phyloP scores from a whole-genome alignment of 2,113 vertebrate species.

The Hyperopisus bebe region DNA sequence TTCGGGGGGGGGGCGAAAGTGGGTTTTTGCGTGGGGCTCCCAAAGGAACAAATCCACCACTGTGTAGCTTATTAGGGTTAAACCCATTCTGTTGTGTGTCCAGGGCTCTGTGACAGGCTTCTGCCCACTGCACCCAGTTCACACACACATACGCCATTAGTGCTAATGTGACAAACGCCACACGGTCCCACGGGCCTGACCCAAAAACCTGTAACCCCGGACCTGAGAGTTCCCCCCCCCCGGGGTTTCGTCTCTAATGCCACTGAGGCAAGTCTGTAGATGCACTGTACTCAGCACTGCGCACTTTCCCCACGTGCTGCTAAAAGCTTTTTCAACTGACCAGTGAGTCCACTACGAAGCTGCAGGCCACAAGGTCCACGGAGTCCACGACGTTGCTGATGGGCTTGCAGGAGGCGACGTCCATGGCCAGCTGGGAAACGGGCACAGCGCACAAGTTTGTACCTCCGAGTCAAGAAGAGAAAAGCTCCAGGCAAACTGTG shows the following conservation, averaged over 20 bases:
- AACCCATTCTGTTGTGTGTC: neutral
- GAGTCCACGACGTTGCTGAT: conserved; percentile 84
- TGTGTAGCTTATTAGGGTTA: neutral
- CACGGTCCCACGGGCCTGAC: neutral
- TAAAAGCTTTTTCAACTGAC: conserved; percentile 55
- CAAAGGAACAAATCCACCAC: neutral
- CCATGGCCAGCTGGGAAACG: conserved; percentile 64
- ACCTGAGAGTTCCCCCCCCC: neutral
- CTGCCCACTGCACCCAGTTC: neutral
- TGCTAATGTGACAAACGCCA: neutral
- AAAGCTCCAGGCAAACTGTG: neutral
- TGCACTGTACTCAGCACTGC: neutral
- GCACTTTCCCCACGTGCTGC: neutral
- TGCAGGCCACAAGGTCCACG: conserved; percentile 74
- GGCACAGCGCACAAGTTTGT: neutral
- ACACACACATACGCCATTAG: neutral
- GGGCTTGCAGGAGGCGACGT: conserved; percentile 84
- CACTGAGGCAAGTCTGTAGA: neutral
- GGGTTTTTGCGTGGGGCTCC: too few relatives aligned
- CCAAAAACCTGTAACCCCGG: neutral
- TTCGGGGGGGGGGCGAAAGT: neutral
- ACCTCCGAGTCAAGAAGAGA: neutral
- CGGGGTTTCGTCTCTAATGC: neutral
- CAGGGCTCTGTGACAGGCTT: neutral
- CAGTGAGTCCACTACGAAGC: conserved; percentile 79